Base-by-base conservation (phyloP, 2,888 invertebrate species). In the Diplazon laetatorius region DNA sequence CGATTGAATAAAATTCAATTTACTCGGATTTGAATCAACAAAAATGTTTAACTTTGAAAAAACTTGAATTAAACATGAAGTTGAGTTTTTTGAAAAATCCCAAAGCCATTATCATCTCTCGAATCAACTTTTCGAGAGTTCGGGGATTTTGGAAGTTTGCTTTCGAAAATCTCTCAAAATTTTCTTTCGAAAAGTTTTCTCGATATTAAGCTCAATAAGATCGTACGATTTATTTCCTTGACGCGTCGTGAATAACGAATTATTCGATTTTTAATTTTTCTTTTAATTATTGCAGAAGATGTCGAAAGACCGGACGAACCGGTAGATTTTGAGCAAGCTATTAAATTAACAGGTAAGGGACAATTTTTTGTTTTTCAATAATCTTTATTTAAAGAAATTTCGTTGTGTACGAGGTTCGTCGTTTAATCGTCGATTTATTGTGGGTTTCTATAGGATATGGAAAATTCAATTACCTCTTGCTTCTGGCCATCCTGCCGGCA, bases 401-500 rank as follows among this genome's bases (percentile, higher is more conserved):
- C 1, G 1, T 9, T 14, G 8, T n/a, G 25, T 6, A 35, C 3
- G 12, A 35, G 14, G 1, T 30, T 5, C 30, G 6, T 30, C 30
- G 30, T 35, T 35, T 35, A n/a, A 0, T 22, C 14, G 18, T 48
- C 44, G 2, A 6, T 20, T 30, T 30, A 55, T 60, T 22, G 18
- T 22, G 9, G 48, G 59, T 72, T 50, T 70, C 9, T 63, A 55
- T 80, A 89, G 93, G 93, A 35, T 92, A 92, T 83, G 93, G 93
- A 78, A 92, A 89, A 82, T 93, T 93, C 87, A 93, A 93, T 87
- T 88, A 90, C 20, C 89, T 92, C 0, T 87, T 93, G 9, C 89
- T 93, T 30, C 83, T 92, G 78, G 92, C 93, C 0, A 91, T 93
- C 80, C 89, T 93, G 82, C 91, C 93, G 82, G 91, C 92, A 25